Base-by-base conservation (phyloP, 2,888 invertebrate species). In the Amitus sp. region DNA sequence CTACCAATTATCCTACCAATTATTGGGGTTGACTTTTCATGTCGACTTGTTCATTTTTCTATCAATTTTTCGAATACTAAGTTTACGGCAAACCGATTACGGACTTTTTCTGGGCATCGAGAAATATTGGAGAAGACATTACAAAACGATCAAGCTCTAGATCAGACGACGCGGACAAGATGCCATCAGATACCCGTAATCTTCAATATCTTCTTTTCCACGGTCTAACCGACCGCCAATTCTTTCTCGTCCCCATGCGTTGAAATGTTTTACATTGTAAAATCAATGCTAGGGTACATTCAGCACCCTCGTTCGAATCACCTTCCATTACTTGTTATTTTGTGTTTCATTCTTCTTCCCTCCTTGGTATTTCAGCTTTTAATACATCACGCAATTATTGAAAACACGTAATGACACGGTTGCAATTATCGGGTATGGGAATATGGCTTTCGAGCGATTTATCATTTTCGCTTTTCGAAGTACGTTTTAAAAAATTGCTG, bases 241-340 rank as follows among this genome's bases (percentile, higher is more conserved):
- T 56, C 52, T 58, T 49, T 46, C 17, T 47, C 18, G 40, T 10
- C 47, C 43, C 52, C 43, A 49, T 47, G 52, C 69, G 62, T 73
- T 80, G 76, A 81, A 80, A 80, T 79, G 78, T 80, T 82, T 81
- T 80, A 79, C 80, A 82, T 80, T 79, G 81, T 71, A 82, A 81
- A 81, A 82, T 81, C 81, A 78, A 81, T 82, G 80, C 70, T 63
- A 68, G 65, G 66, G 71, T 73, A 71, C 70, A 69, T 75, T 68
- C 69, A 50, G 40, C 53, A 51, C 54, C 61, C 58, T 47, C 61
- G 49, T 40, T 48, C 58, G 42, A 58, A 58, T 53, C 49, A 48
- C 55, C 60, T 48, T 54, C 56, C 61, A 54, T 51, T 63, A 59
- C 59, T 58, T 52, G 56, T 64, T 62, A 56, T 64, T 62, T 61